Percentiles rank a stretch among this genome's conserved stretches.
Evolutionary conservation across 1,140 invertebrate species (phyloP).

Genomic region (Drosophila truncata): DNA sequence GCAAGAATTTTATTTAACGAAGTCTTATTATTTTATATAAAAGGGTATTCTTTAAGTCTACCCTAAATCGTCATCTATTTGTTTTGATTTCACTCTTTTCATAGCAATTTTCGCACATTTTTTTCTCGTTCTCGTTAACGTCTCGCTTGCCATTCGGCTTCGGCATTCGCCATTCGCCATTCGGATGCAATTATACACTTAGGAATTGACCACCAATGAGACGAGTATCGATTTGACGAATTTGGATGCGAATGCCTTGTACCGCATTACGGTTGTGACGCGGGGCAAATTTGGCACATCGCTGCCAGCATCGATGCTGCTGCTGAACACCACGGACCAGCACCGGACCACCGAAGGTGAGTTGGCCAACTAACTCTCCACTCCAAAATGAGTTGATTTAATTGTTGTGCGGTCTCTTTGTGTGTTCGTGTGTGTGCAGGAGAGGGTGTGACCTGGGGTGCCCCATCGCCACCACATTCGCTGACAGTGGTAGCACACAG

Average conservation of each 20-base stretch:
- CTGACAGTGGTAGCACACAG: slow-evolving; percentile 91
- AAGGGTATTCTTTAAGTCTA: slow-evolving; percentile 10
- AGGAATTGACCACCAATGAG: slow-evolving; percentile 90
- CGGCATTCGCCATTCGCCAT: slow-evolving; percentile 17
- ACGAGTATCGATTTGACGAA: slow-evolving; percentile 87
- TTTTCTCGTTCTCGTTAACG: slow-evolving; percentile 34
- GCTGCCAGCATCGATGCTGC: slow-evolving; percentile 91
- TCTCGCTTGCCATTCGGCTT: slow-evolving; percentile 10
- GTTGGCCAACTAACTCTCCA: slow-evolving; percentile 14
- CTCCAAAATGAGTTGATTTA: slow-evolving; percentile 39
- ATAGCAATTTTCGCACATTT: slow-evolving; percentile 27
- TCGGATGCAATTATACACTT: slow-evolving; percentile 75
- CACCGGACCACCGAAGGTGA: slow-evolving; percentile 64
- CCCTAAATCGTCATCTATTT: slow-evolving; percentile 2
- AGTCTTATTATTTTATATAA: not conserved
- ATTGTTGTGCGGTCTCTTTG: slow-evolving; percentile 25
- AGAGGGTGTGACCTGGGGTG: slow-evolving; percentile 86
- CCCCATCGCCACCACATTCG: slow-evolving; percentile 92
- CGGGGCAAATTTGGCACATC: slow-evolving; percentile 91
- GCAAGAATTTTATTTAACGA: too few relatives aligned
- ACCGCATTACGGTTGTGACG: slow-evolving; percentile 92
- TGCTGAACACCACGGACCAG: slow-evolving; percentile 89
- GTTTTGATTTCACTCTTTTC: slow-evolving; percentile 29
- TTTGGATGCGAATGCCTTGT: slow-evolving; percentile 88
- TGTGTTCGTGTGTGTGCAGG: slow-evolving; percentile 26